Percentiles rank a stretch among this genome's conserved stretches.
phyloP scores from a whole-genome alignment of 2,888 invertebrate genomes.

The Lutraria lutraria region DNA sequence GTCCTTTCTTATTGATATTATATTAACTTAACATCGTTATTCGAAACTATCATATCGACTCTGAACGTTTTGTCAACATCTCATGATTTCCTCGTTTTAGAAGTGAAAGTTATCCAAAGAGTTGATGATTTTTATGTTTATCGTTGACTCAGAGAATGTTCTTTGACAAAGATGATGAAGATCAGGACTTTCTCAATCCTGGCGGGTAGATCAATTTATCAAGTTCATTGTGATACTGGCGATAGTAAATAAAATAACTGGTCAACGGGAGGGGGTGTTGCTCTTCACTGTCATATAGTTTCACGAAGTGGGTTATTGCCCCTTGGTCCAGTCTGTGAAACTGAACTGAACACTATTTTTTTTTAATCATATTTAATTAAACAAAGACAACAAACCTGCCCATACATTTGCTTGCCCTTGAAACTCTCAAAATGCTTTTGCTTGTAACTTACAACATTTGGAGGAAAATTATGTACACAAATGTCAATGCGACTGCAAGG shows the following conservation, averaged over 20 bases:
- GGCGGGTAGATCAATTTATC: constrained; percentile 68
- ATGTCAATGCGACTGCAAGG: no score
- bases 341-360: no score
- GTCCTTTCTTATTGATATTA: not conserved
- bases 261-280: constrained; percentile 14
- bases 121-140: not conserved
- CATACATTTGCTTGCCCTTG: no score
- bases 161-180: constrained; percentile 82
- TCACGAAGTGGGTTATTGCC: not conserved
- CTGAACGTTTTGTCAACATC: constrained; percentile 67
- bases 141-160: constrained; percentile 72
- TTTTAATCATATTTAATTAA: no score
- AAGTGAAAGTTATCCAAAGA: constrained; percentile 25
- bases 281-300: not conserved
- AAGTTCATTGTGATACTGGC: not conserved
- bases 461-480: no score
- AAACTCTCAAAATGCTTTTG: no score
- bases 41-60: constrained; percentile 42
- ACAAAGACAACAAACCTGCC: no score
- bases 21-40: not conserved
- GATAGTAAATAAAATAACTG: not conserved
- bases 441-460: no score
- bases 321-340: not conserved
- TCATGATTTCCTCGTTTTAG: constrained; percentile 58
- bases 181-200: constrained; percentile 79